Percentiles rank a stretch among this genome's conserved stretches.
Evolutionary conservation across 2,113 vertebrate genomes (phyloP).

Genomic region (Pycnonotus jocosus): DNA sequence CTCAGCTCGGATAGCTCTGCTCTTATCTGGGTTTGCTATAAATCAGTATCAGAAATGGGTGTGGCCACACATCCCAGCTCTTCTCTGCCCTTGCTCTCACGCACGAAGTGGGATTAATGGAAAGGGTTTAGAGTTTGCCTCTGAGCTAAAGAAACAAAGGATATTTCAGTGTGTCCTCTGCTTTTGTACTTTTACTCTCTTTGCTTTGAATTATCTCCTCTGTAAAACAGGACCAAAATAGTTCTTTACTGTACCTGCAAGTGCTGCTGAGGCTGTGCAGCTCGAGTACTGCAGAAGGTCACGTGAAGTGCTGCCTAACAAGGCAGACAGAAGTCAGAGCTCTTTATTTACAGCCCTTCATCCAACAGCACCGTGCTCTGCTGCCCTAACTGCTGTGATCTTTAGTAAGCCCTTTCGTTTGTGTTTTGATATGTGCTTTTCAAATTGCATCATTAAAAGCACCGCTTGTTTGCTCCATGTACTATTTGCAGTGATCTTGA

Average conservation of each 20-base stretch:
- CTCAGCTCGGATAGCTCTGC: not conserved
- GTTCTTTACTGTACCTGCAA: not conserved
- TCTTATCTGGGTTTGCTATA: not conserved
- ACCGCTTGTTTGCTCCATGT: not conserved
- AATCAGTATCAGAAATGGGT: not conserved
- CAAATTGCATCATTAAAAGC: constrained; percentile 17
- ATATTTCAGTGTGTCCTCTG: not conserved
- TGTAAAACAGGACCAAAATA: not conserved
- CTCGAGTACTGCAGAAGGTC: not conserved
- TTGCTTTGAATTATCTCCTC: not conserved
- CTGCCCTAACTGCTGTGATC: not conserved
- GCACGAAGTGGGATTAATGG: not conserved
- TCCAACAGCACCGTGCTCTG: not conserved
- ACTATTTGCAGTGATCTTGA: not conserved
- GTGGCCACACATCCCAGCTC: not conserved
- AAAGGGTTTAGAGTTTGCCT: not conserved
- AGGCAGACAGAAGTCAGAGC: not conserved
- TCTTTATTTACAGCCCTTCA: not conserved
- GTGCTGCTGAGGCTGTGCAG: not conserved
- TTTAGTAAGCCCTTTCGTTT: not conserved
- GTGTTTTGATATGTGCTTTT: constrained; percentile 36
- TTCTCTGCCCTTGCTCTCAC: not conserved
- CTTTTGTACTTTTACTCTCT: not conserved
- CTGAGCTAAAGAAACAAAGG: not conserved
- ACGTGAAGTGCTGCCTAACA: not conserved